Evolutionary conservation across 2,797 vertebrate genomes (phyloP).

Genomic region (Cheirogaleus major): DNA sequence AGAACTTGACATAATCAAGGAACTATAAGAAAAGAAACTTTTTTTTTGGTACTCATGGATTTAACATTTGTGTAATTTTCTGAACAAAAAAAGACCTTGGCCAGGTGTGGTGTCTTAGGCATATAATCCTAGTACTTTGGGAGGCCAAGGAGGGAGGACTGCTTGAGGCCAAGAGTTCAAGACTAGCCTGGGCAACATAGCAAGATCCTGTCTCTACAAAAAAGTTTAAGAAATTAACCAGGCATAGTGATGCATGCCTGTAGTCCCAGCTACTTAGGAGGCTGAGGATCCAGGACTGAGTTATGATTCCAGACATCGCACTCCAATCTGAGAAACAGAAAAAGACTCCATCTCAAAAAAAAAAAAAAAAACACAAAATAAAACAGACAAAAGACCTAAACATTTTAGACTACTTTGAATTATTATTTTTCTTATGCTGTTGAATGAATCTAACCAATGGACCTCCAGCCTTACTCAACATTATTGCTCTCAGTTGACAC

Average conservation of each 20-base stretch:
- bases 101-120: neutral
- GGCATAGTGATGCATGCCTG: neutral
- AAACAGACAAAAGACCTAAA: neutral
- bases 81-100: neutral
- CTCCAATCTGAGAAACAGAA: neutral
- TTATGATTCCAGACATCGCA: neutral
- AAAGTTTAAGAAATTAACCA: neutral
- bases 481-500: neutral
- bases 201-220: neutral
- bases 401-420: neutral
- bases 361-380: no score
- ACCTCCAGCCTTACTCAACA: neutral
- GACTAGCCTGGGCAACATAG: neutral
- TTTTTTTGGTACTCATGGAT: neutral
- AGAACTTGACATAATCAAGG: neutral
- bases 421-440: neutral
- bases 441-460: neutral
- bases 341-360: neutral
- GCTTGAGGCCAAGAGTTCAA: neutral
- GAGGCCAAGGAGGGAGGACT: neutral
- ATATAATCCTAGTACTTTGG: neutral
- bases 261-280: neutral
- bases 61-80: neutral
- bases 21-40: neutral
- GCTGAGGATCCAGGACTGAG: neutral